Conservation (phyloP, 92 coral and sea anemone species). For the Anthopleura xanthogrammica region DNA sequence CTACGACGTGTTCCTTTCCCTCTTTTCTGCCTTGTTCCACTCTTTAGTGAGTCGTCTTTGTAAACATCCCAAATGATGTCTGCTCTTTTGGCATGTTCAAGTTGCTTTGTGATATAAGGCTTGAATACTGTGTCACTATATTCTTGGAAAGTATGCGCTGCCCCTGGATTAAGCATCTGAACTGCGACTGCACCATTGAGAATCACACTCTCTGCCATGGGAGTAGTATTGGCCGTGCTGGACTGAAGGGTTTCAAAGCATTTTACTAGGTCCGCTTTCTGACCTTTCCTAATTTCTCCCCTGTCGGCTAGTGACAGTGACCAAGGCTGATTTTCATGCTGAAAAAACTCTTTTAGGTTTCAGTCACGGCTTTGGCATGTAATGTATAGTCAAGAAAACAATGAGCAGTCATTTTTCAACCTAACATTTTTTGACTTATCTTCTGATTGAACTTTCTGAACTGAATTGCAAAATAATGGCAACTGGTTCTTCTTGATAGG, state of each 20-base stretch:
- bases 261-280: background rate
- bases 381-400: background rate
- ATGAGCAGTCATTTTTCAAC: background rate
- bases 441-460: too few species aligned
- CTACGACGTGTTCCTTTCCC: constrained; percentile 11
- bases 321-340: background rate
- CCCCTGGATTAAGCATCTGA: constrained; percentile 20
- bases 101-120: constrained; percentile 11
- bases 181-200: constrained; percentile 27
- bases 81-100: constrained; percentile 5
- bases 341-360: background rate
- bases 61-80: constrained; percentile 31
- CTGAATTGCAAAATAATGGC: too few species aligned
- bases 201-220: background rate
- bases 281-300: background rate
- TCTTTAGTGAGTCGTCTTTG: constrained; percentile 26
- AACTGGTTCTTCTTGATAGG: too few species aligned
- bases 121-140: constrained; percentile 28
- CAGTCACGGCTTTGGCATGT: background rate
- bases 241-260: background rate
- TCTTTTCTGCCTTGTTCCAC: constrained; percentile 4
- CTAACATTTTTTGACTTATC: too few species aligned
- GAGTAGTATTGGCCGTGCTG: background rate
- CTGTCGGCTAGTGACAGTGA: background rate
- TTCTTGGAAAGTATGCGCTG: constrained; percentile 25